Evolutionary conservation across 2,797 vertebrate species (phyloP).

Genomic region (Triplophysa yarkandensis): DNA sequence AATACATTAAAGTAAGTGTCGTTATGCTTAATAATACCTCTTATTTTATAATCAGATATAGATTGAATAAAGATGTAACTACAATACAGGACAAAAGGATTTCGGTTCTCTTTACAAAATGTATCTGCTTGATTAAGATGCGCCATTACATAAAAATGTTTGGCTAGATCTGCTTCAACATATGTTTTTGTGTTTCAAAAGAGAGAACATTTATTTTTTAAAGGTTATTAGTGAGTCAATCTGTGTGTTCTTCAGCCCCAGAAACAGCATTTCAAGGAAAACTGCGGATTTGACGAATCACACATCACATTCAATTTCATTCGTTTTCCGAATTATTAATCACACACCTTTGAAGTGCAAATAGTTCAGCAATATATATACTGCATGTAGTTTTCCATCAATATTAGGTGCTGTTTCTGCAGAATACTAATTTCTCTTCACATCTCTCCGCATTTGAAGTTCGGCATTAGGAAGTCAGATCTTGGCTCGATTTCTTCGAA

Average conservation of each 20-base stretch:
- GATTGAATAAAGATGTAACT: too few relatives aligned
- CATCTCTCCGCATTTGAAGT: conserved; percentile 64
- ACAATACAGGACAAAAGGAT: too few relatives aligned
- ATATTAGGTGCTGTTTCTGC: conserved; percentile 39
- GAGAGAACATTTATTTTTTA: background rate
- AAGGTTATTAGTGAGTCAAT: background rate
- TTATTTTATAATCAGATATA: too few relatives aligned
- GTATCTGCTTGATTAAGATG: too few relatives aligned
- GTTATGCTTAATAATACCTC: too few relatives aligned
- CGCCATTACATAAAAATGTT: too few relatives aligned
- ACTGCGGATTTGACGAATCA: conserved; percentile 4
- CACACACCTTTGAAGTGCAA: conserved; percentile 39
- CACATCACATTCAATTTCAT: conserved; percentile 24
- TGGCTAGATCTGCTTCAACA: too few relatives aligned
- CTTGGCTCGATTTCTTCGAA: conserved; percentile 69
- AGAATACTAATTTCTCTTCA: conserved; percentile 52
- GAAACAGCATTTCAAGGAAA: conserved; percentile 23
- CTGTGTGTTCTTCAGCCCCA: background rate
- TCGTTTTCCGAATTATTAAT: conserved; percentile 17
- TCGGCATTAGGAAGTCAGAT: conserved; percentile 79
- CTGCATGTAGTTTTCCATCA: conserved; percentile 51
- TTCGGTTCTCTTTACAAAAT: too few relatives aligned
- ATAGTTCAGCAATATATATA: conserved; percentile 37
- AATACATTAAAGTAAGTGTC: too few relatives aligned
- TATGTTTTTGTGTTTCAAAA: background rate